Evolutionary conservation across 2,797 vertebrate species (phyloP).

Genomic region (Typhlichthys subterraneus): DNA sequence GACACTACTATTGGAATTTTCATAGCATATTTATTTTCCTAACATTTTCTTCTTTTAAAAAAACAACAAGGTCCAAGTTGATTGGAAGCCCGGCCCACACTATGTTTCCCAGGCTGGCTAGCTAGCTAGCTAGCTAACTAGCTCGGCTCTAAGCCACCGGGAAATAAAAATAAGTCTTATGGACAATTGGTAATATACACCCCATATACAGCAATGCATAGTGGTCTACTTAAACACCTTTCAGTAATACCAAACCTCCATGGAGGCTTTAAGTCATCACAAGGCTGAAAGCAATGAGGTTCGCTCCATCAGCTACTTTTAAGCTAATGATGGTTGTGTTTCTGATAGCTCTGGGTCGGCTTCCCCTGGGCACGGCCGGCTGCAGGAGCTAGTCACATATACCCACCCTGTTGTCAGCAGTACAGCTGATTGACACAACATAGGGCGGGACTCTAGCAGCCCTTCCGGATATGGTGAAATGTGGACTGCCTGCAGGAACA

Average conservation of each 20-base stretch:
- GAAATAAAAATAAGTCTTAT: conserved; percentile 75
- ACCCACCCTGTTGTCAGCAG: conserved; percentile 35
- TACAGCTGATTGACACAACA: conserved; percentile 38
- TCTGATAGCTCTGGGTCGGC: conserved; percentile 38
- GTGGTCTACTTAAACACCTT: conserved; percentile 77
- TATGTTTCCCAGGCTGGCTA: conserved; percentile 39
- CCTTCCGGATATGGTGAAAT: conserved; percentile 37
- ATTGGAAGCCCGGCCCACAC: conserved; percentile 67
- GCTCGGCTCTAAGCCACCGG: conserved; percentile 66
- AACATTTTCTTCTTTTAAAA: conserved; percentile 57
- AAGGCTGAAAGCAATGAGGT: conserved; percentile 64
- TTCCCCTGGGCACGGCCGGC: conserved; percentile 30
- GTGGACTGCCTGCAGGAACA: conserved; percentile 31
- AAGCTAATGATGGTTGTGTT: conserved; percentile 49
- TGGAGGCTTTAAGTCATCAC: conserved; percentile 59
- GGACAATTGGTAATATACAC: conserved; percentile 79
- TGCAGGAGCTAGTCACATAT: conserved; percentile 19
- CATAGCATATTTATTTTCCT: conserved; percentile 60
- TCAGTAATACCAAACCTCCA: conserved; percentile 66
- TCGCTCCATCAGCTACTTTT: conserved; percentile 57
- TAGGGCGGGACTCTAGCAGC: conserved; percentile 18
- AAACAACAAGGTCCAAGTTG: conserved; percentile 69
- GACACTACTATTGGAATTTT: conserved; percentile 42
- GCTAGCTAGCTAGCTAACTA: conserved; percentile 58
- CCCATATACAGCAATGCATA: conserved; percentile 83